Percentiles rank a stretch among this genome's conserved stretches.
phyloP scores from a whole-genome alignment of 2,888 invertebrate genomes.

The Bimastos eiseni region DNA sequence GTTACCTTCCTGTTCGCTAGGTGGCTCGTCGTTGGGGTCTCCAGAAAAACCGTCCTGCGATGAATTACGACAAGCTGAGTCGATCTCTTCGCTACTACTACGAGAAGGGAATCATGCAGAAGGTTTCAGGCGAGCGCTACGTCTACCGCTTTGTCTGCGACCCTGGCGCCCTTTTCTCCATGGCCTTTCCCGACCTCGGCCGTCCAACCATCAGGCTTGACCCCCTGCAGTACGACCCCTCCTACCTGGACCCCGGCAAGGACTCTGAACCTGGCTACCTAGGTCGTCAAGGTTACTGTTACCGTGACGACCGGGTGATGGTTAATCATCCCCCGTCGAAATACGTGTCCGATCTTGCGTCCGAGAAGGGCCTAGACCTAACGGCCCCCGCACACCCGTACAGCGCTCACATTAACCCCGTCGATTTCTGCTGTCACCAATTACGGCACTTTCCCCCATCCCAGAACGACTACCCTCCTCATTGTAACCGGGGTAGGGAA shows the following conservation, averaged over 20 bases:
- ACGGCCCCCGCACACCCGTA: not conserved
- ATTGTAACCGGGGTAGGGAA: not conserved
- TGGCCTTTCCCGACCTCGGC: constrained; percentile 57
- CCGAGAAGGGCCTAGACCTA: not conserved
- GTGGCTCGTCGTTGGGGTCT: constrained; percentile 91
- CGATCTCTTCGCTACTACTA: constrained; percentile 93
- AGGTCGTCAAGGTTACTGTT: constrained; percentile 8
- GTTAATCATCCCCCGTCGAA: not conserved
- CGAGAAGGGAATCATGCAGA: constrained; percentile 98
- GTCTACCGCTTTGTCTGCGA: constrained; percentile 96
- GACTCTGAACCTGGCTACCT: no score
- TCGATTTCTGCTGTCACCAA: not conserved
- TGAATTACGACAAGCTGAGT: constrained; percentile 95
- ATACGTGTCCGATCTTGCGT: not conserved
- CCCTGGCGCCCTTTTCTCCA: constrained; percentile 67
- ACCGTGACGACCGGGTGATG: not conserved
- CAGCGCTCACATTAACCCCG: not conserved
- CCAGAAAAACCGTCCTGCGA: constrained; percentile 92
- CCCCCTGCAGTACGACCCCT: not conserved
- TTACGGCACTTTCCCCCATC: not conserved
- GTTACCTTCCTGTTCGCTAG: constrained; percentile 62
- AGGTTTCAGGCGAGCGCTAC: constrained; percentile 84
- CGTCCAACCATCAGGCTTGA: constrained; percentile 48
- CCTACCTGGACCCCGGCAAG: not conserved
- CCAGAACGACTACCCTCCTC: not conserved